Percentiles rank a stretch among this genome's conserved stretches.
Evolutionary conservation across 2,113 vertebrate genomes (phyloP).

Genomic region (Datnioides undecimradiatus): DNA sequence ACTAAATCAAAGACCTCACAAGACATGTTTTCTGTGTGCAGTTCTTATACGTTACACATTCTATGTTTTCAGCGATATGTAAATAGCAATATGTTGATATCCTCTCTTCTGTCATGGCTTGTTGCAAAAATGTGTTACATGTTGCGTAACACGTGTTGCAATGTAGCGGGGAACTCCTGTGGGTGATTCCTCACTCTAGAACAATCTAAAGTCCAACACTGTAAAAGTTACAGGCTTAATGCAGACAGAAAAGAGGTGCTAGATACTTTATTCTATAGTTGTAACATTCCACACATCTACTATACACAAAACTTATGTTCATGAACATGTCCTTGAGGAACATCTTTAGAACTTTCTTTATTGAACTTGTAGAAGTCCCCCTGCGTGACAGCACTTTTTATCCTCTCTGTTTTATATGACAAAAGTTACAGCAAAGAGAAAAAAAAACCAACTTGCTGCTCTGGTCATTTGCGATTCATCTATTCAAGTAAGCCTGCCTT

Average conservation of each 20-base stretch:
- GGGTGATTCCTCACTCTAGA: too few species aligned
- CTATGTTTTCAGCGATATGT: too few species aligned
- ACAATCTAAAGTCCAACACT: too few species aligned
- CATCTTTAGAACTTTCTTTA: not conserved
- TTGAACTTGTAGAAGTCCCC: constrained; percentile 11
- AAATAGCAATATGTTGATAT: not conserved
- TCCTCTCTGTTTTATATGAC: not conserved
- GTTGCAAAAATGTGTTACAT: too few species aligned
- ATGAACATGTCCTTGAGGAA: not conserved
- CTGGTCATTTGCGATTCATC: constrained; percentile 67
- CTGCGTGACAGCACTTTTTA: not conserved
- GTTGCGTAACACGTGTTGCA: too few species aligned
- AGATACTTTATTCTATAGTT: not conserved
- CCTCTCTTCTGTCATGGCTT: too few species aligned
- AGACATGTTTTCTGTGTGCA: too few species aligned
- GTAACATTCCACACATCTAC: not conserved
- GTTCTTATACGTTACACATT: too few species aligned
- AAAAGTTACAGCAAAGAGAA: constrained; percentile 36
- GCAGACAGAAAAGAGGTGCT: too few species aligned
- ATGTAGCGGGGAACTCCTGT: too few species aligned
- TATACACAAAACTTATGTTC: not conserved
- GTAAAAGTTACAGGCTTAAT: too few species aligned
- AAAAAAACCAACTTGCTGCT: constrained; percentile 10
- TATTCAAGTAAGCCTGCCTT: constrained; percentile 64
- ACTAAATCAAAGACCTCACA: not conserved